Evolutionary conservation across 2,797 vertebrate species (phyloP), one percentile per base, ranked within the genome.

Genomic region (Sciurus vulgaris): DNA sequence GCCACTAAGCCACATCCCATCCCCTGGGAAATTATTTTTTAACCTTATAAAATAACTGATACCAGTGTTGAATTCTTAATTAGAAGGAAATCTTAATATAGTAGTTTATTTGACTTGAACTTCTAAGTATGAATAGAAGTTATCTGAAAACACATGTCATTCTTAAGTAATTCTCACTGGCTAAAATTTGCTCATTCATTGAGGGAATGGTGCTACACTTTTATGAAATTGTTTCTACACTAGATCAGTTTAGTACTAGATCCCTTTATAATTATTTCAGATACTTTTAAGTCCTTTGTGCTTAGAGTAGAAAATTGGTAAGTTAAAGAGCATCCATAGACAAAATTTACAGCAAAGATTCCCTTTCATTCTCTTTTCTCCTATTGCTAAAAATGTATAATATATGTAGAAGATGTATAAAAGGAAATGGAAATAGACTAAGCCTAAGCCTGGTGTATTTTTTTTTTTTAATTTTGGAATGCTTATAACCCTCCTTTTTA

Each of bases 141-240:
- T 95, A 90, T 77, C 93, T 97, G 61, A 91, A 94, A 93, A 94
- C 87, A 20, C n/a, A 44, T 78, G 14, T 97, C 85, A 87, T 69
- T 92, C 20, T 83, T 90, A 83, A 35, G 47, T 93, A 83, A 87
- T 78, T 89, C 83, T 92, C 26, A 86, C 47, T 72, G 77, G 77
- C 79, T 97, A 73, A 91, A 94, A 83, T 81, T 82, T 95, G 77
- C n/a, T 92, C 49, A 74, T 85, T 96, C 33, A n/a, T 70, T 78
- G 77, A 89, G 69, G 41, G 92, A 93, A 70, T 61, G n/a, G 95
- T 95, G 92, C 94, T 96, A 81, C 41, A 59, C 83, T 96, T 96
- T 93, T 86, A 95, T n/a, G 88, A 84, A 77, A 49, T 33, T 86
- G 73, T 93, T 90, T 26, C 49, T 87, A 41, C 10, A 54, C 2